phyloP scores from a whole-genome alignment of 2,888 invertebrate genomes.

The Acleris literana region DNA sequence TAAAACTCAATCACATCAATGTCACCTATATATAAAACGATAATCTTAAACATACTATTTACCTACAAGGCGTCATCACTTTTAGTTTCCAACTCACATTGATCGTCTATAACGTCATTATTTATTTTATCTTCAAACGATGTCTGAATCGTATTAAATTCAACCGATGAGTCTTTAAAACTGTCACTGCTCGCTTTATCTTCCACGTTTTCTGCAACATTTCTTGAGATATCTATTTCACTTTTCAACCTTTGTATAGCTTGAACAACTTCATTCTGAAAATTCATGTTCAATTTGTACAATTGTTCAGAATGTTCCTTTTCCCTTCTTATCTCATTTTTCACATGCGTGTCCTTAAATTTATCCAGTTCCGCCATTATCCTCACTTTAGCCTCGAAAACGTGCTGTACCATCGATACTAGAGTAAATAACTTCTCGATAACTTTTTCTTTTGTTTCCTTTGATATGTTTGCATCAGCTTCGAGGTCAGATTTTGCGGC shows the following conservation, averaged over 20 bases:
- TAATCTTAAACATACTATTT: not conserved
- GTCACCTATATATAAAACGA: not conserved
- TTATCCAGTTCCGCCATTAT: constrained; percentile 75
- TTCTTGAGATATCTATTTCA: constrained; percentile 70
- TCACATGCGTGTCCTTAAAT: constrained; percentile 73
- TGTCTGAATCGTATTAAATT: constrained; percentile 54
- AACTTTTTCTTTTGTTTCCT: constrained; percentile 73
- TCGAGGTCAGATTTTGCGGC: constrained; percentile 78
- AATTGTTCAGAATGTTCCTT: constrained; percentile 76
- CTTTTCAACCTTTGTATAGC: constrained; percentile 73
- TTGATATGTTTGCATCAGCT: constrained; percentile 71
- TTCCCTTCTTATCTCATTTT: constrained; percentile 70
- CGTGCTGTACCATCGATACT: constrained; percentile 77
- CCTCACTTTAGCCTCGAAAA: constrained; percentile 76
- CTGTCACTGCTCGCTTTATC: constrained; percentile 46
- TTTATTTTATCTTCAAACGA: constrained; percentile 6
- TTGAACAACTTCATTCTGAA: constrained; percentile 75
- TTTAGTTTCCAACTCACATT: constrained; percentile 9
- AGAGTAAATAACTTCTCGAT: constrained; percentile 72
- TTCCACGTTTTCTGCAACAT: constrained; percentile 54
- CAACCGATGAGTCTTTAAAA: constrained; percentile 58
- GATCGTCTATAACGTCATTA: constrained; percentile 12
- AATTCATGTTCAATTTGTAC: constrained; percentile 77
- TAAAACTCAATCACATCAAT: constrained; percentile 20
- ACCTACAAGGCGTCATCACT: constrained; percentile 14